Conservation (phyloP, 2,797 vertebrate genomes). For the Pangasius mekongensis region DNA sequence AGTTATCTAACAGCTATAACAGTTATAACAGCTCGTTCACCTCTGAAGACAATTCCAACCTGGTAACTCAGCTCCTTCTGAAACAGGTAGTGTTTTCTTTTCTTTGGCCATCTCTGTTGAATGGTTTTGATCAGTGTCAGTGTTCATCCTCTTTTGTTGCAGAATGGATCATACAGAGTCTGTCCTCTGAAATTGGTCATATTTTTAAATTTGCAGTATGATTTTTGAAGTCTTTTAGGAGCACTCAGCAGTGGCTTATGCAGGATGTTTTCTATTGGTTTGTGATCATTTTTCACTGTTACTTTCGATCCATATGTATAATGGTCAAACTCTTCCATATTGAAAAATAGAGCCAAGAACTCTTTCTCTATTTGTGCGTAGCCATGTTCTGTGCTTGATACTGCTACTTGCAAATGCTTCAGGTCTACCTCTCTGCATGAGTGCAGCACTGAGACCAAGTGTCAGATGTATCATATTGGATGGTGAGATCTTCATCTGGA, state of each 20-base stretch:
- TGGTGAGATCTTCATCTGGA: constrained; percentile 14
- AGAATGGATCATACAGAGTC: not conserved
- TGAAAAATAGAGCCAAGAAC: not conserved
- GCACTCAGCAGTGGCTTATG: constrained; percentile 10
- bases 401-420: constrained; percentile 29
- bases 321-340: not conserved
- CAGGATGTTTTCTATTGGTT: not conserved
- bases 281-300: not conserved
- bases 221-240: constrained; percentile 32
- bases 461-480: constrained; percentile 26
- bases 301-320: constrained; percentile 1
- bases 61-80: constrained; percentile 41
- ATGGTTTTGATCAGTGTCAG: constrained; percentile 13
- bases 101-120: constrained; percentile 4
- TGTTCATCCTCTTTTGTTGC: constrained; percentile 9
- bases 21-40: constrained; percentile 39
- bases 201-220: constrained; percentile 31
- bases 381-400: constrained; percentile 19
- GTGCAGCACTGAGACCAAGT: constrained; percentile 16
- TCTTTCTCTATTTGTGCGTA: constrained; percentile 4
- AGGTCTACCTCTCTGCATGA: constrained; percentile 1
- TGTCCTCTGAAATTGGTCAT: constrained; percentile 32
- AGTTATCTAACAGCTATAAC: not conserved
- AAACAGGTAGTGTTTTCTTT: constrained; percentile 25
- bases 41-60: constrained; percentile 36